phyloP scores from a whole-genome alignment of 2,797 vertebrate genomes.

The Eulemur rubriventer region DNA sequence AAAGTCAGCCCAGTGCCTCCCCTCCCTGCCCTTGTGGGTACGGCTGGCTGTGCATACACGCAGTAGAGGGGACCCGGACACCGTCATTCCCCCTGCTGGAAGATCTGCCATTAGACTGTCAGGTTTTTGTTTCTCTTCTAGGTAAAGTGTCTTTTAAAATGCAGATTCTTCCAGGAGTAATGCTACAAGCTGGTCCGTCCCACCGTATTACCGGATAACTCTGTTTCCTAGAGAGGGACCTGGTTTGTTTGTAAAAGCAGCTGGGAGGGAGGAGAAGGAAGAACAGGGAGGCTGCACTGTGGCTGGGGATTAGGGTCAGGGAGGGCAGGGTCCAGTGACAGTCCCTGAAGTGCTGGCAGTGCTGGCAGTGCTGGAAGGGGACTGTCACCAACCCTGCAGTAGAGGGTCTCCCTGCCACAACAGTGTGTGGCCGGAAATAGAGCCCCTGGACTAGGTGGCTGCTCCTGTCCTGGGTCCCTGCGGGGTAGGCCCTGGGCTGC shows the following conservation, averaged over 20 bases:
- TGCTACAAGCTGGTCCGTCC: not conserved
- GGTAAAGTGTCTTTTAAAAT: not conserved
- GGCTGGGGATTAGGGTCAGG: not conserved
- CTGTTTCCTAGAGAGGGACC: not conserved
- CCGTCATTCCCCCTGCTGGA: rapidly evolving
- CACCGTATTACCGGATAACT: not conserved
- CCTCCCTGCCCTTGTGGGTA: not conserved
- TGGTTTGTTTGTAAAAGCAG: not conserved
- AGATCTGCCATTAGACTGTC: not conserved
- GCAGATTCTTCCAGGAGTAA: not conserved
- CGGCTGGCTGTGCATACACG: not conserved
- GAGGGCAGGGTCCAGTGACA: not conserved
- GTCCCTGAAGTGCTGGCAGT: not conserved
- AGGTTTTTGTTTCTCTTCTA: not conserved
- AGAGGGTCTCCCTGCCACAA: not conserved
- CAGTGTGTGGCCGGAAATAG: not conserved
- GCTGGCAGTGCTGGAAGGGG: not conserved
- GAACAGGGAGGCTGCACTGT: not conserved
- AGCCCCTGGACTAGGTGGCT: not conserved
- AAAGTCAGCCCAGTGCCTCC: not conserved
- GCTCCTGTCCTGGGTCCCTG: not conserved
- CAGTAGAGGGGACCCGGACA: not conserved
- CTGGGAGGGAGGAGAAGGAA: not conserved
- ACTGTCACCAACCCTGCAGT: not conserved
- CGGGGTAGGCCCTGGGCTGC: not conserved